Evolutionary conservation across 2,797 vertebrate species (phyloP), one percentile per base, ranked within the genome.

Genomic region (Platalea minor): DNA sequence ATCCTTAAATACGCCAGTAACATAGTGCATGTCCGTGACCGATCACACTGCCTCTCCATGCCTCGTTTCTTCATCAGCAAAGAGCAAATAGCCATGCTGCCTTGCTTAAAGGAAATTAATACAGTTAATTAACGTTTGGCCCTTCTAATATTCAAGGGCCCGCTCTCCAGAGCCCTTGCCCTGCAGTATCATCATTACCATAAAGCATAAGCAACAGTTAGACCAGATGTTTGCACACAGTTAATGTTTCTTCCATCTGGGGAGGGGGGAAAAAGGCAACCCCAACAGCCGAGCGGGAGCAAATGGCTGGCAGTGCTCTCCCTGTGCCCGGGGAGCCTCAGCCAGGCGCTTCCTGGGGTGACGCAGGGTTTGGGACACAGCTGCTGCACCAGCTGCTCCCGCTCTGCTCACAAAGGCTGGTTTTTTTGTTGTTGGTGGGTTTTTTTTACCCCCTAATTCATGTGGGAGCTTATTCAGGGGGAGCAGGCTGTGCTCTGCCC

Each of bases 321-420:
- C 72, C 41, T 20, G 4, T 80, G 93, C 95, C 82, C 1, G 20
- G 76, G 76, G 93, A 94, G 93, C 67, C 92, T n/a, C n/a, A 10
- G 80, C 54, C 93, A 81, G 82, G 91, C 70, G 28, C 76, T 94
- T 85, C 93, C 90, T 21, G 88, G 77, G 85, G 37, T 73, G 73
- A 72, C 6, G 87, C 68, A 48, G 85, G 91, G 75, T 94, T 94
- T 88, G 78, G 93, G 89, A 57, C 85, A 59, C 96, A 97, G 97
- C 96, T 97, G 97, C 95, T 37, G 73, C 89, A 93, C 95, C 97
- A 97, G 96, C 97, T 97, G 97, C 97, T 97, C 87, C 83, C 4
- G 9, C 75, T 20, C 78, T 1, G 17, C 87, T 88, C 93, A 96
- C 97, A 97, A 97, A 97, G 93, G 91, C 88, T 20, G 73, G 5